These are phyloP conservation scores for Microtus oregoni DNA, from an alignment of 2,113 vertebrate genomes.

Conservation along the genomic window DNA sequence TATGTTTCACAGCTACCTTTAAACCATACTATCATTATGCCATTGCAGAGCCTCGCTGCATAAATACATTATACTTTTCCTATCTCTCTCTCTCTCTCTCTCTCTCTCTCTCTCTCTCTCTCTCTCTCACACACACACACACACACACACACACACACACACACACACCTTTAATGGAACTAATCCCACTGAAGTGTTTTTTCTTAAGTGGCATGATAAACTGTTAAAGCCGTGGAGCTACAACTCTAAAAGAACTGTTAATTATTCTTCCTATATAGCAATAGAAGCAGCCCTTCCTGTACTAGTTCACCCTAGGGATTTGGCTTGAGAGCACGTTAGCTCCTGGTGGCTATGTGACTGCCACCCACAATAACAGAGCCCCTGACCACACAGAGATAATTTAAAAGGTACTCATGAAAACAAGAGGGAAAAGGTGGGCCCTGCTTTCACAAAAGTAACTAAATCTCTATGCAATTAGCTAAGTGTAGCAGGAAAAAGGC, in stretches of 20 bases:
- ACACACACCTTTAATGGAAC: no score
- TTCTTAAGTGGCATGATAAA: no score
- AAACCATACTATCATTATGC: neutral
- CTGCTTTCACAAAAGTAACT: slow-evolving; percentile 25
- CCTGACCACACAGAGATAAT: neutral
- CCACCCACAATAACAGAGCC: neutral
- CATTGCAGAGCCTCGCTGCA: neutral
- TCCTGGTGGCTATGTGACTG: neutral
- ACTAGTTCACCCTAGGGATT: neutral
- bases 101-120: no score
- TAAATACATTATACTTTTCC: neutral
- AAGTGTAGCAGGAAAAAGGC: neutral
- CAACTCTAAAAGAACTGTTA: slow-evolving; percentile 36
- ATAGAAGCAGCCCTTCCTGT: slow-evolving; percentile 13
- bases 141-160: no score
- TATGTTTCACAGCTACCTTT: neutral
- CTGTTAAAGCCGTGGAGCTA: slow-evolving; percentile 44
- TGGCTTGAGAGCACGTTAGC: neutral
- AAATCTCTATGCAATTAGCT: neutral
- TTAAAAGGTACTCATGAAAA: slow-evolving; percentile 37
- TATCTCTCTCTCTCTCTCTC: no score
- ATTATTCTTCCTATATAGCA: neutral
- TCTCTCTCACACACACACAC: no score
- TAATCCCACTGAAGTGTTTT: no score
- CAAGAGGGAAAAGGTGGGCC: neutral